Base-by-base conservation (phyloP, 2,888 invertebrate species). In the Dascillus cervinus region DNA sequence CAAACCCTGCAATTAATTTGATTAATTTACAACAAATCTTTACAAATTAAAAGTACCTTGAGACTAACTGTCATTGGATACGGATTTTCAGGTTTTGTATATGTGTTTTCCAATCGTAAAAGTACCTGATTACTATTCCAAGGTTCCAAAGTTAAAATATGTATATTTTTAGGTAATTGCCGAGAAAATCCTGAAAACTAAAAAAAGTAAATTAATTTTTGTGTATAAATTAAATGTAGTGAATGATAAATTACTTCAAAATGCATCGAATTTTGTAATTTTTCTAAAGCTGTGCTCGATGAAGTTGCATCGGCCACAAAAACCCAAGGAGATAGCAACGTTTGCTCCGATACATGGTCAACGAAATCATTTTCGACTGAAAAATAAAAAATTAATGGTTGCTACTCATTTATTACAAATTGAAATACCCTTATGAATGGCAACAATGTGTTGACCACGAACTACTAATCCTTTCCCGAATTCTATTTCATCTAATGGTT, bases 401-500 rank as follows among this genome's bases (percentile, higher is more conserved):
- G n/a, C n/a, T n/a, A n/a, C n/a, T n/a, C n/a, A n/a, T n/a, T n/a
- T n/a, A n/a, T n/a, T n/a, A n/a, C n/a, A n/a, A n/a, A n/a, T n/a
- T n/a, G n/a, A n/a, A n/a, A n/a, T n/a, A n/a, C n/a, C n/a, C n/a
- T n/a, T n/a, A n/a, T n/a, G n/a, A n/a, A n/a, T n/a, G n/a, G 70
- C 22, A 2, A 76, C 11, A 37, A 71, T 73, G 41, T 82, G 79
- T 11, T 66, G 72, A 0, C 85, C 83, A 26, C 76, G 64, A 0
- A 72, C 79, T 0, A 82, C 72, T 0, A 86, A 48, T 0, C 85
- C 85, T 35, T 59, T 52, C 0, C 75, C 78, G 28, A 65, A 75
- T 0, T 72, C 77, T 0, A 72, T 71, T 61, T 95, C 94, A 51
- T 94, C 86, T 0, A 95, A 60, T 0, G 91, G 78, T 61, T 95